phyloP scores from a whole-genome alignment of 2,113 vertebrate species.

The Hiodon tergisus region DNA sequence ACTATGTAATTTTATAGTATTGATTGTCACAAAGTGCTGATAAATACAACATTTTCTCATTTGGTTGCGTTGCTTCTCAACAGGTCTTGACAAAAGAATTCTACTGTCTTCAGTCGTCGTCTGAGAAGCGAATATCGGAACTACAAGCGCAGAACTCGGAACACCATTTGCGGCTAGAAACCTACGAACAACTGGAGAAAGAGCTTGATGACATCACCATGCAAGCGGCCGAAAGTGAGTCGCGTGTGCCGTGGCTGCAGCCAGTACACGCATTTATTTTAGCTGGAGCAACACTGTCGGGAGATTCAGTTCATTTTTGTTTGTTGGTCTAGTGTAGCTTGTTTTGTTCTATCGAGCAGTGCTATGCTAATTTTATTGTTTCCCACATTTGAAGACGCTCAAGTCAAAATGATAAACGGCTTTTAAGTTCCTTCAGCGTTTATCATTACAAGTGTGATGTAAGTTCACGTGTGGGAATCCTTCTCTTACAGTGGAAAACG shows the following conservation, averaged over 20 bases:
- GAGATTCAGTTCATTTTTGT: too few species aligned
- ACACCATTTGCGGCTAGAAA: conserved; percentile 75
- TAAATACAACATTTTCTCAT: not conserved
- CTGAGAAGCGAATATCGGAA: conserved; percentile 79
- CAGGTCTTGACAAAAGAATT: conserved; percentile 95
- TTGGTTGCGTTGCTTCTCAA: conserved; percentile 19
- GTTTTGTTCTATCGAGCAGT: too few species aligned
- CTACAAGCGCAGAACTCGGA: conserved; percentile 84
- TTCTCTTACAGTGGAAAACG: conserved; percentile 79
- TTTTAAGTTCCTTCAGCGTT: not conserved
- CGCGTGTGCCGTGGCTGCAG: not conserved
- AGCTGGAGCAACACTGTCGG: too few species aligned
- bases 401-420: too few species aligned
- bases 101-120: conserved; percentile 86
- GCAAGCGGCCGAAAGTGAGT: conserved; percentile 91
- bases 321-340: too few species aligned
- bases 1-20: too few species aligned
- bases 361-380: too few species aligned
- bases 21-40: too few species aligned
- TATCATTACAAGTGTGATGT: not conserved
- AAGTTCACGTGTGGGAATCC: not conserved
- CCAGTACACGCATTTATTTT: too few species aligned
- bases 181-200: conserved; percentile 86
- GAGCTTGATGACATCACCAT: conserved; percentile 93
- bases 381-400: too few species aligned